Conservation (phyloP, 2,113 vertebrate species). For the Atlantisia rogersi region DNA sequence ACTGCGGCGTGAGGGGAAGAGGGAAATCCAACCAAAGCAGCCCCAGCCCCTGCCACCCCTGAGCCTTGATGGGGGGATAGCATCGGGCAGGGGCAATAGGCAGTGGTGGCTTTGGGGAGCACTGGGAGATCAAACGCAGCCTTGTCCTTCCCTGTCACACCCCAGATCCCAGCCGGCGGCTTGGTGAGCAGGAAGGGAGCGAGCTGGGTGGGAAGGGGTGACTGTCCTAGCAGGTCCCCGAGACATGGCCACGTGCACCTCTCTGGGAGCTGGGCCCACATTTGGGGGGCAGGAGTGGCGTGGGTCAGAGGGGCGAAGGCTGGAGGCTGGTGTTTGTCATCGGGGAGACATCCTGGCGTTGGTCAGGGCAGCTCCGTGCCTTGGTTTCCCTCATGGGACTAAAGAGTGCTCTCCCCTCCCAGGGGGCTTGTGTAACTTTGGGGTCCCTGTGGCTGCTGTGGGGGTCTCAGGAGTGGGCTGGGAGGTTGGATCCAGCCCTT, state of each 20-base stretch:
- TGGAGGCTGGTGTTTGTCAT: not conserved
- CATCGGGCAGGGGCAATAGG: not conserved
- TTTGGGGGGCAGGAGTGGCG: rapidly evolving
- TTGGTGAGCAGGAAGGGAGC: rapidly evolving
- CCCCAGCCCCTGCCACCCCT: rapidly evolving
- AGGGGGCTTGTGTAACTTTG: rapidly evolving
- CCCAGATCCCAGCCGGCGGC: not conserved
- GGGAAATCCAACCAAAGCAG: not conserved
- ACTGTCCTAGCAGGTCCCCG: not conserved
- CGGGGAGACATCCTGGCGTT: not conserved
- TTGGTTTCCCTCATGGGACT: not conserved
- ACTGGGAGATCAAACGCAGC: not conserved
- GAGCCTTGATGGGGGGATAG: rapidly evolving
- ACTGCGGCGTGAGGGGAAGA: rapidly evolving
- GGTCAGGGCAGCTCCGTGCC: not conserved
- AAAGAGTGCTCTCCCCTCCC: not conserved
- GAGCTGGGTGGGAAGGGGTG: not conserved
- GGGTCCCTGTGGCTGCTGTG: not conserved
- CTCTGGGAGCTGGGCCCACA: not conserved
- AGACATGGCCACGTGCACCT: rapidly evolving
- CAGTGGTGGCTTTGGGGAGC: rapidly evolving
- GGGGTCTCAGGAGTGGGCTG: not conserved
- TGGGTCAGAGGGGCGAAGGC: not conserved
- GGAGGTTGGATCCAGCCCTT: not conserved
- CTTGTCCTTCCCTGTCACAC: not conserved